phyloP scores from a whole-genome alignment of 2,888 invertebrate species.

The Proisotoma minuta region DNA sequence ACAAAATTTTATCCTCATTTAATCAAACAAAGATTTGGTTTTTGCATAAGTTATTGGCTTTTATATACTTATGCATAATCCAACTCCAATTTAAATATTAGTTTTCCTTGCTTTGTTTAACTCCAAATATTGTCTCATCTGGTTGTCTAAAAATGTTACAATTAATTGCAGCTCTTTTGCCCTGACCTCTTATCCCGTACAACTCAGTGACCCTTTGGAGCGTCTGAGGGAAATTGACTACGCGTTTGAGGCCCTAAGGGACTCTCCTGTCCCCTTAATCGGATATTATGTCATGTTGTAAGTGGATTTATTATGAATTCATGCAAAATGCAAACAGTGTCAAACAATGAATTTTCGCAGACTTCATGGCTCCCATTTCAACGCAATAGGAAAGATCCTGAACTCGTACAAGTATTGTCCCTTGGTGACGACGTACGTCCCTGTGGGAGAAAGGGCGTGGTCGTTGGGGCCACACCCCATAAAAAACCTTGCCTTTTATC shows the following conservation, averaged over 20 bases:
- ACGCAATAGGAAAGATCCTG: not conserved
- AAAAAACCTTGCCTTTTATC: not conserved
- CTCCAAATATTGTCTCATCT: too few relatives aligned
- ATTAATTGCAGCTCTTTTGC: not conserved
- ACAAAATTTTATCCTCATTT: too few relatives aligned
- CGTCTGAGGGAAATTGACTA: not conserved
- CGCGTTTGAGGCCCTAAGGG: not conserved
- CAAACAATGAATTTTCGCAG: not conserved
- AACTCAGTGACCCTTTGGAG: not conserved
- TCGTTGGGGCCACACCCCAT: not conserved
- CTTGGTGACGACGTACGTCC: not conserved
- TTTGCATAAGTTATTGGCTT: too few relatives aligned
- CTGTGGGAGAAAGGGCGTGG: not conserved
- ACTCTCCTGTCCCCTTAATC: not conserved
- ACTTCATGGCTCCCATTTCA: not conserved
- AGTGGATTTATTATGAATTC: not conserved
- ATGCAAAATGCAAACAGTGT: not conserved
- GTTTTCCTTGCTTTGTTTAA: too few relatives aligned
- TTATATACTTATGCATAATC: too few relatives aligned
- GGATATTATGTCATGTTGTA: too few relatives aligned
- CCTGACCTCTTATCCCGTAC: not conserved
- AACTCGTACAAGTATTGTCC: not conserved
- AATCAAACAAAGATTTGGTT: too few relatives aligned
- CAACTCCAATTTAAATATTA: too few relatives aligned
- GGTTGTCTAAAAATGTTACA: too few relatives aligned